phyloP scores from a whole-genome alignment of 1,140 invertebrate species.

The Semibalanus balanoides region DNA sequence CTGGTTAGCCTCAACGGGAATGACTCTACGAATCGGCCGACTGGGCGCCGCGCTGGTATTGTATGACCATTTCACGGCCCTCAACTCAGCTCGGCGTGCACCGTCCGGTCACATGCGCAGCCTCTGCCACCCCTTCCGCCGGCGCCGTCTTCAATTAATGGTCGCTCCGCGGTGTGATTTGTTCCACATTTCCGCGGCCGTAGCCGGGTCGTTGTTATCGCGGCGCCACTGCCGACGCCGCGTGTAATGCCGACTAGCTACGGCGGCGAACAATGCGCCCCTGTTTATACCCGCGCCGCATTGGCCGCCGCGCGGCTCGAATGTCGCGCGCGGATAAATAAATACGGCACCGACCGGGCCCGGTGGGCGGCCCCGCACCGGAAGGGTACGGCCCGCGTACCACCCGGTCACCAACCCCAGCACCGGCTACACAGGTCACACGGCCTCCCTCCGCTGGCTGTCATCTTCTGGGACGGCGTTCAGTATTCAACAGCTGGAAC shows the following conservation, averaged over 20 bases:
- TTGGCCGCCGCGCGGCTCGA: not conserved
- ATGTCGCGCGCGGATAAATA: not conserved
- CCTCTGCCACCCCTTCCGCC: not conserved
- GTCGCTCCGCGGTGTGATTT: not conserved
- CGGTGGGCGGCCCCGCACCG: no score
- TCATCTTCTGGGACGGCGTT: no score
- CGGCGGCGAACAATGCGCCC: not conserved
- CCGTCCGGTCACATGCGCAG: no score
- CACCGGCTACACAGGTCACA: no score
- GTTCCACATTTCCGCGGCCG: not conserved
- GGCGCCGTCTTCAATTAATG: not conserved
- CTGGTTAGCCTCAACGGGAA: not conserved
- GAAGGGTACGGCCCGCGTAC: not conserved
- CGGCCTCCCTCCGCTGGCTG: no score
- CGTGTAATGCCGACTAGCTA: not conserved
- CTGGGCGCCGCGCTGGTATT: not conserved
- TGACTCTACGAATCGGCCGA: not conserved
- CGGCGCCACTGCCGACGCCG: no score
- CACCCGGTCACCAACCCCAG: not conserved
- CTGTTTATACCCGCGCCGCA: not conserved
- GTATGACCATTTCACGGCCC: not conserved
- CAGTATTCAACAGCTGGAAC: no score
- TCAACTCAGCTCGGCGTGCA: no score
- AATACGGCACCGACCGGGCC: not conserved
- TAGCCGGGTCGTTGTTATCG: not conserved